Conservation (phyloP, 2,888 invertebrate species). For the Ramazzottius varieornatus region DNA sequence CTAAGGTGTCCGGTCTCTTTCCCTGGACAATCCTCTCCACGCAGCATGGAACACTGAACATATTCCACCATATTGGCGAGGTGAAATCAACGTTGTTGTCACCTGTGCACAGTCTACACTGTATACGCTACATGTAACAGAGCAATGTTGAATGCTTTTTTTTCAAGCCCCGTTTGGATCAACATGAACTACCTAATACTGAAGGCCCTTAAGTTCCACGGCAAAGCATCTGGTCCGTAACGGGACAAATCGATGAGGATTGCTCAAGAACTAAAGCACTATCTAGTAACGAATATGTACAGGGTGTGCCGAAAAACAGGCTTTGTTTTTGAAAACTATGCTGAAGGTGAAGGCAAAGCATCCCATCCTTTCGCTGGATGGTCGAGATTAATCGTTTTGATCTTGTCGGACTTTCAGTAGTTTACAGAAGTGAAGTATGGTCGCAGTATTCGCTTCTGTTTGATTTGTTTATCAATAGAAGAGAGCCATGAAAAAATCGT, state of each 20-base stretch:
- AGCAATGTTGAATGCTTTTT: no score
- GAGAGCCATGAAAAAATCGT: no score
- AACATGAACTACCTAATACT: conserved; percentile 81
- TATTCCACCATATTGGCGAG: conserved; percentile 92
- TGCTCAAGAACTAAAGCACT: conserved; percentile 38
- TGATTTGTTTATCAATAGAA: no score
- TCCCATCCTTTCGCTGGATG: conserved; percentile 87
- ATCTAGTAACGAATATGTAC: conserved; percentile 55
- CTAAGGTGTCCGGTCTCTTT: conserved; percentile 57
- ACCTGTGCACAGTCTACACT: no score
- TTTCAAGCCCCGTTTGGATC: conserved; percentile 63
- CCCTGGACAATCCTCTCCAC: conserved; percentile 58
- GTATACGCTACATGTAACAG: no score
- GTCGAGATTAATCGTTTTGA: conserved; percentile 62
- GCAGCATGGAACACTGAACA: conserved; percentile 77
- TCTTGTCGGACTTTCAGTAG: conserved; percentile 79
- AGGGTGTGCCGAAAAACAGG: conserved; percentile 61
- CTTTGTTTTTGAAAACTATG: conserved; percentile 92
- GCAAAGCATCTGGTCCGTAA: conserved; percentile 41
- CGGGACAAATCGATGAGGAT: conserved; percentile 22
- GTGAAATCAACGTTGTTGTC: no score
- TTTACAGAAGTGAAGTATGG: no score
- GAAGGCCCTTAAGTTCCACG: conserved; percentile 53
- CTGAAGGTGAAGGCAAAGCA: conserved; percentile 62
- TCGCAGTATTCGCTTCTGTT: no score